Percentiles rank a stretch among this genome's conserved stretches.
phyloP scores from a whole-genome alignment of 2,888 invertebrate species.

The Pristionchus maxplancki region DNA sequence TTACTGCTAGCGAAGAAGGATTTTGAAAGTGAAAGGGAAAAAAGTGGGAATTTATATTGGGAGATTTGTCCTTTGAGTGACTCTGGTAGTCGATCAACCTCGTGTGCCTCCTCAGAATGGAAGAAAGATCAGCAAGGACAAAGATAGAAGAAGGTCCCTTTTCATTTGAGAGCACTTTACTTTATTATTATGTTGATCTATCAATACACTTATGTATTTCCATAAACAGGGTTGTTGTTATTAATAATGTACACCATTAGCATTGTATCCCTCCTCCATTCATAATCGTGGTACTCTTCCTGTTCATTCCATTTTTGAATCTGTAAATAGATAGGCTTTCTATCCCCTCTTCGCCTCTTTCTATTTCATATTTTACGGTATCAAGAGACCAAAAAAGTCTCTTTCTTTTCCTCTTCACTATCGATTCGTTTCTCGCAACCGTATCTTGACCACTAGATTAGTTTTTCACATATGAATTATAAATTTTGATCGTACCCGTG shows the following conservation, averaged over 20 bases:
- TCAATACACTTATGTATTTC: background rate
- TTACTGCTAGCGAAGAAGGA: background rate
- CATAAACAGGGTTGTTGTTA: background rate
- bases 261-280: slow-evolving; percentile 7
- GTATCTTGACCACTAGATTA: background rate
- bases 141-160: slow-evolving; percentile 43
- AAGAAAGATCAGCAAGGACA: slow-evolving; percentile 40
- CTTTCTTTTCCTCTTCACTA: slow-evolving; percentile 26
- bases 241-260: slow-evolving; percentile 3
- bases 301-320: slow-evolving; percentile 18
- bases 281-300: background rate
- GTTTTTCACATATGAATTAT: background rate
- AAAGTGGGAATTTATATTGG: background rate
- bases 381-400: background rate
- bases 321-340: background rate
- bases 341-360: background rate
- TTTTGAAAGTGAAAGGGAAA: too few species aligned
- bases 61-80: background rate
- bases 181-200: background rate
- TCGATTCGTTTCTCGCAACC: background rate
- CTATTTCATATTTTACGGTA: slow-evolving; percentile 7
- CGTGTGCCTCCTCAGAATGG: slow-evolving; percentile 15
- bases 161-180: slow-evolving; percentile 32
- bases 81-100: slow-evolving; percentile 44
- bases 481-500: background rate